A percentile compares a stretch with the other conserved stretches of the same genome.
These are phyloP conservation scores for Orchestes rusci DNA, from an alignment of 2,888 invertebrate genomes.

Conservation along the genomic window DNA sequence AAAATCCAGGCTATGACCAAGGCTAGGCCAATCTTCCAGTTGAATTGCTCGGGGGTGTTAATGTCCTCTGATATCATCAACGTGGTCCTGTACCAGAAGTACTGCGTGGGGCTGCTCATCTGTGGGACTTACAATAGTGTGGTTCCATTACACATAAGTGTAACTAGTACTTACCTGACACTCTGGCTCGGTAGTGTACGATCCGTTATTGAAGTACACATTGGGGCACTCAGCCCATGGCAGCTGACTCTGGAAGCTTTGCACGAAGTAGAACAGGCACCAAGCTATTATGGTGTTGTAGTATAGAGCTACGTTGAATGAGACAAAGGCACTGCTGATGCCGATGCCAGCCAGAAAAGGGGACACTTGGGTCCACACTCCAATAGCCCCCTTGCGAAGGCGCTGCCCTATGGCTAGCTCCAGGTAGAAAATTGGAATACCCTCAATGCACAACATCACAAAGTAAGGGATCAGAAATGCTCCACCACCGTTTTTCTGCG, in stretches of 20 bases:
- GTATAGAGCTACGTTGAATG: conserved; percentile 92
- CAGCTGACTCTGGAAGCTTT: conserved; percentile 85
- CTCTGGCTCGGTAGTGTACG: conserved; percentile 72
- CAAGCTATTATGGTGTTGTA: conserved; percentile 98
- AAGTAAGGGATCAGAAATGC: conserved; percentile 97
- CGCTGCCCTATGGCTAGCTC: conserved; percentile 94
- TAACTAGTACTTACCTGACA: conserved; percentile 73
- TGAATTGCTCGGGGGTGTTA: conserved; percentile 77
- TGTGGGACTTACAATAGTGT: conserved; percentile 52
- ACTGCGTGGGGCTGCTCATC: conserved; percentile 86
- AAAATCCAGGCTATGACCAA: conserved; percentile 87
- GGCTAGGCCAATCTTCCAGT: conserved; percentile 85
- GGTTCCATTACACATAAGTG: not conserved
- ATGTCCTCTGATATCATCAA: conserved; percentile 86
- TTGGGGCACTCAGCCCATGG: conserved; percentile 92
- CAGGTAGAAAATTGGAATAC: conserved; percentile 92
- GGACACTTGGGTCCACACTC: conserved; percentile 92
- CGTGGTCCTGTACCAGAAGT: conserved; percentile 92
- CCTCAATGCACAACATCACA: conserved; percentile 89
- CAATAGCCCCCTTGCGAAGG: conserved; percentile 87
- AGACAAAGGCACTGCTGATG: conserved; percentile 90
- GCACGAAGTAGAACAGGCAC: conserved; percentile 92
- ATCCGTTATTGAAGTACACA: conserved; percentile 69
- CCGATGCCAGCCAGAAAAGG: conserved; percentile 79
- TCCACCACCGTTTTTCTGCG: conserved; percentile 92